These are phyloP conservation scores for Notolabrus celidotus DNA, from an alignment of 2,797 vertebrate species.

Conservation along the genomic window DNA sequence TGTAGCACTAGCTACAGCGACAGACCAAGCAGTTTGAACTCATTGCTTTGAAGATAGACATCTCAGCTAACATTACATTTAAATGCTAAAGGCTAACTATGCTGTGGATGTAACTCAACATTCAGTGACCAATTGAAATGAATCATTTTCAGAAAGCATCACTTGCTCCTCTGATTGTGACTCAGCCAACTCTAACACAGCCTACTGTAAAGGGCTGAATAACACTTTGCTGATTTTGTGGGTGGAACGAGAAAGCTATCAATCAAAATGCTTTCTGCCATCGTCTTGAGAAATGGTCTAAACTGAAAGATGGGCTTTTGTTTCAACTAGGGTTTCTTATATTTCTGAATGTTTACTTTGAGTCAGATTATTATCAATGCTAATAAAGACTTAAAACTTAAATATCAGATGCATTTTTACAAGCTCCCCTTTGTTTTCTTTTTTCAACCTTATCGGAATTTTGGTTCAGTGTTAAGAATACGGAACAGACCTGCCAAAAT, in stretches of 20 bases:
- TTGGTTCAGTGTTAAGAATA: background rate
- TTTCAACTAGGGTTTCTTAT: background rate
- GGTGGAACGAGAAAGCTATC: no score
- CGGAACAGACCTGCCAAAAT: slow-evolving; percentile 5
- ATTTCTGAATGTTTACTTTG: background rate
- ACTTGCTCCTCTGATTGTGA: background rate
- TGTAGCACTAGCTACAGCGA: background rate
- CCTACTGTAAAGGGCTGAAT: background rate
- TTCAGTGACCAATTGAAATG: background rate
- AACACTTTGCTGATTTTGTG: background rate
- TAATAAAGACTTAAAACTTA: no score
- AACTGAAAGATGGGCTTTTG: background rate
- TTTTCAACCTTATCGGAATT: slow-evolving; percentile 8
- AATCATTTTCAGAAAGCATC: background rate
- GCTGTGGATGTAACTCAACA: background rate
- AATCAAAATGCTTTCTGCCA: no score
- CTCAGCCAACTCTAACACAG: background rate
- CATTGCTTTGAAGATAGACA: background rate
- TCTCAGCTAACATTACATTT: background rate
- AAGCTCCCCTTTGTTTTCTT: slow-evolving; percentile 9
- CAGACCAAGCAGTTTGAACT: background rate
- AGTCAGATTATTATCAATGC: background rate
- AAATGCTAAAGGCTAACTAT: background rate
- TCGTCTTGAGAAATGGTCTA: background rate
- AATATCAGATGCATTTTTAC: no score